Evolutionary conservation across 2,113 vertebrate species (phyloP), one percentile per base, ranked within the genome.

Genomic region (Hypanus sabinus): DNA sequence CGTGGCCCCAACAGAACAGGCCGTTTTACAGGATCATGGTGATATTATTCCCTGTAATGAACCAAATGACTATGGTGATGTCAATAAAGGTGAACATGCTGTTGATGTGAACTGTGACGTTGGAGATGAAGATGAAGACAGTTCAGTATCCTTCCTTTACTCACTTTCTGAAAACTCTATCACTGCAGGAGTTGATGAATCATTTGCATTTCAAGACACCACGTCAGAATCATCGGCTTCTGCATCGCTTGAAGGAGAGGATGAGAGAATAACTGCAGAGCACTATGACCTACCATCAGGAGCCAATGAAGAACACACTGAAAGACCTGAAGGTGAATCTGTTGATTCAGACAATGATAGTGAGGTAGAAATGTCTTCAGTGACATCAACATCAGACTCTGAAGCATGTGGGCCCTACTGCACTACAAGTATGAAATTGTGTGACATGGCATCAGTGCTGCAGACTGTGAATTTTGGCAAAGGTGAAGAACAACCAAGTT

Each of bases 111-210:
- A 94, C 95, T 95, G 88, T 85, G 95, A 94, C 46, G 96, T 96
- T 27, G 96, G 96, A 94, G 96, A 95, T n/a, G 95, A 95, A 0
- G 98, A 98, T 0, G 97, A 98, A 94, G 98, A 98, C 94, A 97
- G 98, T 0, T 99, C 98, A 0, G 97, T 97, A 24, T 99, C 98
- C 6, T 99, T 98, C 95, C 97, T 99, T 94, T 98, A 97, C 95
- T 99, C 98, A 0, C 97, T 99, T 94, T 99, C 99, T 0, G 99
- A 99, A 95, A 98, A 97, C 81, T 99, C 99, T 94, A 98, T 99
- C 95, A 97, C 98, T 0, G 98, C 99, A 94, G 98, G 98, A 0
- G 95, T 98, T 94, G 98, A 99, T 0, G 98, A 99, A 94, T 97
- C 98, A 55, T 99, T 99, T 0, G 98, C 98, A 95, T 99, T 97